Percentiles rank a stretch among this genome's conserved stretches.
phyloP scores from a whole-genome alignment of 2,113 vertebrate species.

The Corythaixoides concolor region DNA sequence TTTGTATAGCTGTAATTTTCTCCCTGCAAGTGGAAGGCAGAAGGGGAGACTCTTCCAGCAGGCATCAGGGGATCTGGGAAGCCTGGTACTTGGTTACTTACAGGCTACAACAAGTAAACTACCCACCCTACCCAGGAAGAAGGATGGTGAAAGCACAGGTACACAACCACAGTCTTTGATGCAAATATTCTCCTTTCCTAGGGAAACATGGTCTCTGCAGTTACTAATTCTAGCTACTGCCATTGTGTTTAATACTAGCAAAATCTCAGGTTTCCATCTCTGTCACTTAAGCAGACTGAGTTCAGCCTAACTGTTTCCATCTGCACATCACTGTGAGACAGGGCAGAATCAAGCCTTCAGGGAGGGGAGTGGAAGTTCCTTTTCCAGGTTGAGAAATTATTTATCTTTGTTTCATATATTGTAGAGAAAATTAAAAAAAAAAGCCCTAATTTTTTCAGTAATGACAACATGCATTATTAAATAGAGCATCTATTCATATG shows the following conservation, averaged over 20 bases:
- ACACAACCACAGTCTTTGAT: neutral
- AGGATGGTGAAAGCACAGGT: neutral
- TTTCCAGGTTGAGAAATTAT: neutral
- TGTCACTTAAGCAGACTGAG: neutral
- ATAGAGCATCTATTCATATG: neutral
- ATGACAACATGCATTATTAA: constrained; percentile 39
- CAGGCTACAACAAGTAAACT: neutral
- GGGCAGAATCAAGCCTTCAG: neutral
- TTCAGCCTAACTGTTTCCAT: neutral
- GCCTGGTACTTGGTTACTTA: neutral
- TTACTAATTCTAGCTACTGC: neutral
- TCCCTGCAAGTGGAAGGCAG: neutral
- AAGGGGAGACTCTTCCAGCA: neutral
- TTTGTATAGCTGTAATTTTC: neutral
- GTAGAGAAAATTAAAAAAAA: neutral
- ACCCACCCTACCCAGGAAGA: neutral
- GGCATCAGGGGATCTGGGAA: neutral
- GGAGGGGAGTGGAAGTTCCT: neutral
- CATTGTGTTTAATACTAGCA: neutral
- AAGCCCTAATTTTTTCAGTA: neutral
- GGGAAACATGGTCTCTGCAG: neutral
- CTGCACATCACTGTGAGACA: neutral
- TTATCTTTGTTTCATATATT: neutral
- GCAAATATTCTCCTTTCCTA: neutral
- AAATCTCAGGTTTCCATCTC: neutral